Base-by-base conservation (phyloP, 92 coral and sea anemone genomes). In the Bergia puertoricense region DNA sequence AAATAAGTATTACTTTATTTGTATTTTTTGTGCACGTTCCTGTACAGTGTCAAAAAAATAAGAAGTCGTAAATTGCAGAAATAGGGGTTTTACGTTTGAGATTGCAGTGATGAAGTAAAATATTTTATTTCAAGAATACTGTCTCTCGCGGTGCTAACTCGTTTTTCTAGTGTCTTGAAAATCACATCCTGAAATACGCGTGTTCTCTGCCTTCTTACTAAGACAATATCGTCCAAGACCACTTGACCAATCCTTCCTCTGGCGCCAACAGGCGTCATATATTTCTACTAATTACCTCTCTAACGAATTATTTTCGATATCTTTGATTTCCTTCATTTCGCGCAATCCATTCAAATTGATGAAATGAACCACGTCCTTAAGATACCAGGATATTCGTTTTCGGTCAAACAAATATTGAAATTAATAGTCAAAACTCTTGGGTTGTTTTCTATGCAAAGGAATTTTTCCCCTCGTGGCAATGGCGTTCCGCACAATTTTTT, bases 251-350 rank as follows among this genome's bases (percentile, higher is more conserved):
- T 22, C 41, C 40, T 39, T 80, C 20, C 20, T 56, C 5, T 54
- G 85, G 85, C 85, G 85, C 85, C 85, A 57, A 57, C 69, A 5
- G 48, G 36, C 73, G 44, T 80, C 48, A 68, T 79, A 79, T 79
- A 79, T 45, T 80, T 57, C 20, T 16, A 48, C 71, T 80, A 80
- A 80, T 80, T 80, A 57, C 67, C 14, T 77, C 30, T 30, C 30
- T 51, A 23, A 36, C 15, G 18, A 79, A 37, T 20, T 73, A 3
- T 38, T 73, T 18, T 73, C 43, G 59, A 73, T 36, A 73, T n/a
- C 75, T 14, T 71, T 71, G 41, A 71, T 71, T 77, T 77, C 57
- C 83, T 54, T 38, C 36, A 38, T 38, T 16, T 7, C 18, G 14
- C 9, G 1, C 8, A 80, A n/a, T 20, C 18, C 22, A 22, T 39